Conservation (phyloP, 2,888 invertebrate genomes). For the Spisula solida region DNA sequence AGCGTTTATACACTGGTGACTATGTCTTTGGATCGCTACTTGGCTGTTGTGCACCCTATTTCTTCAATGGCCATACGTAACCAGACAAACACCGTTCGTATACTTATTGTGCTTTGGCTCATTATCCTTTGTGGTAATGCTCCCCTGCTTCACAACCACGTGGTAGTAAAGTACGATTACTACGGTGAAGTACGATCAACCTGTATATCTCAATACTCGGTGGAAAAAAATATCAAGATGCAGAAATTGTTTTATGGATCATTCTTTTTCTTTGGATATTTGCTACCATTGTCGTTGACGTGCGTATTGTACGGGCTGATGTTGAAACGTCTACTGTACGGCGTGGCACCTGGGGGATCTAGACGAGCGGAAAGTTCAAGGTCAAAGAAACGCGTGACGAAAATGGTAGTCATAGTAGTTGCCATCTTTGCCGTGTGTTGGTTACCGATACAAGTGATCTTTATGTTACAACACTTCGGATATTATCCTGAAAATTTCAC, state of each 20-base stretch:
- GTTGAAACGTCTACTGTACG: conserved; percentile 95
- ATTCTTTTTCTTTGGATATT: conserved; percentile 95
- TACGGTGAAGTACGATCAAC: conserved; percentile 78
- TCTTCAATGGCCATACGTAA: conserved; percentile 95
- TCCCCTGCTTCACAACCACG: conserved; percentile 84
- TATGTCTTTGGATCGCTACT: conserved; percentile 96
- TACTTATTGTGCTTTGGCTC: conserved; percentile 94
- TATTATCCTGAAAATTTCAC: conserved; percentile 90
- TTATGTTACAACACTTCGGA: conserved; percentile 92
- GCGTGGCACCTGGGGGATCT: conserved; percentile 91
- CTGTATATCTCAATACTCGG: conserved; percentile 76
- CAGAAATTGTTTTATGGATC: conserved; percentile 77
- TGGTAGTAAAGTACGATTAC: conserved; percentile 86
- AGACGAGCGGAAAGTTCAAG: conserved; percentile 93
- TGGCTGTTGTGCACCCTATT: conserved; percentile 97
- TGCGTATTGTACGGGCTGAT: conserved; percentile 96
- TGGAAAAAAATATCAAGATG: not conserved
- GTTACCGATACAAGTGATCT: conserved; percentile 95
- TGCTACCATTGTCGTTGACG: conserved; percentile 95
- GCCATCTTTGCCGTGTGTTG: conserved; percentile 97
- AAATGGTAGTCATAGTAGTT: conserved; percentile 96
- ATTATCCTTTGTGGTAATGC: conserved; percentile 89
- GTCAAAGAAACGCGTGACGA: conserved; percentile 95
- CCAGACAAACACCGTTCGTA: conserved; percentile 93
- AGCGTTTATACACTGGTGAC: conserved; percentile 97